Base-by-base conservation (phyloP, 2,888 invertebrate genomes). In the Apodemia mormo region DNA sequence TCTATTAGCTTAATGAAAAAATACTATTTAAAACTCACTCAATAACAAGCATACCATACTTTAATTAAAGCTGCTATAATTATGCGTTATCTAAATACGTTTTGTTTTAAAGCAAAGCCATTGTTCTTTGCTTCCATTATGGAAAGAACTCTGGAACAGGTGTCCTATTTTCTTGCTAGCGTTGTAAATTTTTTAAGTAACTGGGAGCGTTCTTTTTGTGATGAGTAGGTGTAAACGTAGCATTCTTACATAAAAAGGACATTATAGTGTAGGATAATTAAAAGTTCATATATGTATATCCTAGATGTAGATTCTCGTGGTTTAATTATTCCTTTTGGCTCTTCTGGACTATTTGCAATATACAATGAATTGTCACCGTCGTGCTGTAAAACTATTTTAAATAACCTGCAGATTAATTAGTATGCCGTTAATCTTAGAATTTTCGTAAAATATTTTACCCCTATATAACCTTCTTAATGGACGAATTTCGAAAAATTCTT, bases 111-210 rank as follows among this genome's bases (percentile, higher is more conserved):
- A 56, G 29, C 30, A 29, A 12, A 22, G 5, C 61, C 61, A 30
- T 61, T 61, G 61, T 61, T 52, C 61, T 61, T 61, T 61, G 33
- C 30, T 30, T 61, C 33, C 61, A 61, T 61, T 33, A 61, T 61
- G 33, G 58, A 45, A 45, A 14, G n/a, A 61, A 61, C 61, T 14
- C 33, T 12, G 61, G 33, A 61, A 61, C 61, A 61, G 61, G 61
- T 61, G 61, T 61, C 12, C 61, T 61, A 61, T 61, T 61, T 61
- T 33, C 61, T 33, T 30, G 61, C 61, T 33, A 33, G 61, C 33
- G 33, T 61, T 30, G 30, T 61, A 61, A 61, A 61, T 61, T 30
- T 52, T 61, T 61, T 61, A 61, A 61, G 61, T 61, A 14, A 61
- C 33, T 61, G 33, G 61, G 61, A 61, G 33, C 30, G 61, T 33